These are phyloP conservation scores for Streblospio benedicti DNA, from an alignment of 1,140 invertebrate genomes.

Conservation along the genomic window DNA sequence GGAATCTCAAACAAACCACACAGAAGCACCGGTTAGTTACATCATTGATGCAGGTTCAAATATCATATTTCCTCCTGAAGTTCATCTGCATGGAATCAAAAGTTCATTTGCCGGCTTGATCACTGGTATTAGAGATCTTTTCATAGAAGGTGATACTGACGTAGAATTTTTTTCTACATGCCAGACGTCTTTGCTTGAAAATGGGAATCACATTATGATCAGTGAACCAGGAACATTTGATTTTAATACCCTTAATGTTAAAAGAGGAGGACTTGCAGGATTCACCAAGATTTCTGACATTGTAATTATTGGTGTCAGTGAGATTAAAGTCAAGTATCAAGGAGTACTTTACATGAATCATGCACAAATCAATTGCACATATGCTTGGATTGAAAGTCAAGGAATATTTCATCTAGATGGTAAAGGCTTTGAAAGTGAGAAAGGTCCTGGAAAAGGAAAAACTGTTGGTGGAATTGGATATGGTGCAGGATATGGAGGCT, in stretches of 20 bases:
- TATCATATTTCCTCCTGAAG: conserved; percentile 1
- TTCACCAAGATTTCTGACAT: neutral
- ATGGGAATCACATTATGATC: neutral
- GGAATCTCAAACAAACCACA: neutral
- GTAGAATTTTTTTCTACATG: neutral
- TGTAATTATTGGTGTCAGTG: neutral
- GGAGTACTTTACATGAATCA: conserved; percentile 3
- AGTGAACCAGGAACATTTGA: neutral
- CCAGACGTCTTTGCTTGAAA: neutral
- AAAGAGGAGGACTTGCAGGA: neutral
- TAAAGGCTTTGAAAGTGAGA: neutral
- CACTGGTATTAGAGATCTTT: neutral
- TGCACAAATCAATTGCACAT: neutral
- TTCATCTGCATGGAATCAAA: neutral
- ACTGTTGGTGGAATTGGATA: neutral
- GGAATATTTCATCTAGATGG: conserved; percentile 6
- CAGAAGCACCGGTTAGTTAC: conserved; percentile 1
- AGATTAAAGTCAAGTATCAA: conserved; percentile 2
- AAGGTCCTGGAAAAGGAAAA: neutral
- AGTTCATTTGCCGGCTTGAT: neutral
- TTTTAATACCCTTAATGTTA: neutral
- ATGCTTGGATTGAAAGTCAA: conserved; percentile 2
- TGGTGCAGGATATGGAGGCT: neutral
- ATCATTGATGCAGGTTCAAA: neutral
- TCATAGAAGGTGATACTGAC: neutral